A percentile compares a stretch with the other conserved stretches of the same genome.
Evolutionary conservation across 2,113 vertebrate species (phyloP).

Genomic region (Melanerpes formicivorus): DNA sequence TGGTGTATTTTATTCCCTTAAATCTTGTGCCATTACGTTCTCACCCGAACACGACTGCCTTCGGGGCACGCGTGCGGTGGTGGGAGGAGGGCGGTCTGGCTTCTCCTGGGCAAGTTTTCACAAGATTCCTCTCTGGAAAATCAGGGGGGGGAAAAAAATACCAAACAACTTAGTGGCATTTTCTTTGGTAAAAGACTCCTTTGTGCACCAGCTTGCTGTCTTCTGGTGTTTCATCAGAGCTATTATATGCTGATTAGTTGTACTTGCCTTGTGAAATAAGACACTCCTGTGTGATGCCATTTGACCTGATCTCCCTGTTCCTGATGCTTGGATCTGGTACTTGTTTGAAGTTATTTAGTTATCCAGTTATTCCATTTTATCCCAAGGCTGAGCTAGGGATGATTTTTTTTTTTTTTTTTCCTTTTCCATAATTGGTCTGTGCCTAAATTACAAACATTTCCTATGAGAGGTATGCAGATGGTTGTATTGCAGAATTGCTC

Average conservation of each 20-base stretch:
- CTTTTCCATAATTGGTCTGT: neutral
- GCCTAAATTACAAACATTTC: neutral
- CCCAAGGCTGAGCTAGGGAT: neutral
- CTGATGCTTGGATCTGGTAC: neutral
- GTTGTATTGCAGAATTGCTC: neutral
- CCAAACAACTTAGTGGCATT: neutral
- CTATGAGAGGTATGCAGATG: neutral
- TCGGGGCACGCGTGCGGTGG: fast-evolving
- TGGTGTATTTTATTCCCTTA: neutral
- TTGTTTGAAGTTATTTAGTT: neutral
- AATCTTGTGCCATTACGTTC: neutral
- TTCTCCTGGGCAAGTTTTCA: neutral
- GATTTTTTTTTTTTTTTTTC: neutral
- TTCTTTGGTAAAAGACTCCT: neutral
- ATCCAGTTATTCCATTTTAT: neutral
- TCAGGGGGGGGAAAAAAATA: neutral
- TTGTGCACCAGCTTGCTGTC: constrained; percentile 9
- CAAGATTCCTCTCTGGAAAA: neutral
- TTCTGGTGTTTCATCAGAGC: neutral
- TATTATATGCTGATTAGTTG: constrained; percentile 14
- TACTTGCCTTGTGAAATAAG: constrained; percentile 11
- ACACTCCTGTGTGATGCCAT: neutral
- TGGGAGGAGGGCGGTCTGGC: neutral
- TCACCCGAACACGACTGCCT: neutral
- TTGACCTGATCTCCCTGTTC: constrained; percentile 3